phyloP scores from a whole-genome alignment of 1,140 invertebrate genomes.

The Triops longicaudatus region DNA sequence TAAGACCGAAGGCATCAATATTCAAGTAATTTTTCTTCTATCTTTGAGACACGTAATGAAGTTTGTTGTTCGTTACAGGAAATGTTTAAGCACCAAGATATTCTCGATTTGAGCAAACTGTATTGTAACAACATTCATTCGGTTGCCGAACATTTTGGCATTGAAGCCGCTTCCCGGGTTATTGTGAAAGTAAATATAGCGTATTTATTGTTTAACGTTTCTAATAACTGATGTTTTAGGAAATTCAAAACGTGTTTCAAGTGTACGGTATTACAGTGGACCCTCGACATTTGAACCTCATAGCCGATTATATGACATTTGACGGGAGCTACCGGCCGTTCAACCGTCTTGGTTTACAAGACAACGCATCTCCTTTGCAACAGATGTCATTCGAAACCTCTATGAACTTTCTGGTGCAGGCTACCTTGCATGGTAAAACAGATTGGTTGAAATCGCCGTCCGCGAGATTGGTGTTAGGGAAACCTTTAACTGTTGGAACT shows the following conservation, averaged over 20 bases:
- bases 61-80: constrained; percentile 47
- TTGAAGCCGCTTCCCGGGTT: constrained; percentile 86
- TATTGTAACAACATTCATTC: constrained; percentile 93
- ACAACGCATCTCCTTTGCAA: constrained; percentile 81
- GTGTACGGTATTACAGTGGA: constrained; percentile 95
- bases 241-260: constrained; percentile 86
- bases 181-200: constrained; percentile 53
- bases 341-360: constrained; percentile 80
- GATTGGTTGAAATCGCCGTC: constrained; percentile 81
- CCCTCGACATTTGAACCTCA: constrained; percentile 79
- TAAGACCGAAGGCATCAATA: constrained; percentile 92
- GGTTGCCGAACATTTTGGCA: constrained; percentile 82
- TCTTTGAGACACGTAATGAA: not conserved
- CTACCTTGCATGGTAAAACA: constrained; percentile 54
- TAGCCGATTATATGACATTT: constrained; percentile 97
- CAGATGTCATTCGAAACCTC: constrained; percentile 98
- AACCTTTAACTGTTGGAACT: constrained; percentile 72
- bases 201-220: constrained; percentile 17
- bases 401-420: constrained; percentile 71
- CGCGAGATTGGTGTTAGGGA: constrained; percentile 76
- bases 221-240: constrained; percentile 42
- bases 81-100: constrained; percentile 70
- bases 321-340: constrained; percentile 82
- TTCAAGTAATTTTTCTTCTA: constrained; percentile 49
- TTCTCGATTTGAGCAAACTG: constrained; percentile 75